phyloP scores from a whole-genome alignment of 2,113 vertebrate genomes.

The Psilopsiagon aymara region DNA sequence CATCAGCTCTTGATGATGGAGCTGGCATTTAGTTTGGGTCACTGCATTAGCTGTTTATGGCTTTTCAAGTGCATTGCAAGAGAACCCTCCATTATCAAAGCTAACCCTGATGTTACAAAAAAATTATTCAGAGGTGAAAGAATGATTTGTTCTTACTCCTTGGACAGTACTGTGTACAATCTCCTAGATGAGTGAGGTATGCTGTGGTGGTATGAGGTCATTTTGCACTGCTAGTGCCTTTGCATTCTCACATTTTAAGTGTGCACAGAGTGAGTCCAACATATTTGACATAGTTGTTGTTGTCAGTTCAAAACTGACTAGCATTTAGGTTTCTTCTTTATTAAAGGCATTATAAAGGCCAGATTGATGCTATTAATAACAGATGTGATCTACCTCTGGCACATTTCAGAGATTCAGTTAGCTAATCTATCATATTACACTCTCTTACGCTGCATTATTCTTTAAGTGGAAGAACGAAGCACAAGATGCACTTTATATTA shows the following conservation, averaged over 20 bases:
- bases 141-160: background rate
- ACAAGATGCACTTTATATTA: background rate
- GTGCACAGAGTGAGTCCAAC: background rate
- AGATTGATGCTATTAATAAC: conserved; percentile 6
- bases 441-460: background rate
- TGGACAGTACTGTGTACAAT: background rate
- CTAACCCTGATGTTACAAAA: background rate
- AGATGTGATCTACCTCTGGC: background rate
- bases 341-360: background rate
- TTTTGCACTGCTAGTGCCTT: background rate
- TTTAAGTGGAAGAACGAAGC: background rate
- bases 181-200: background rate
- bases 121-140: background rate
- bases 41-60: background rate
- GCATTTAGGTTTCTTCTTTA: background rate
- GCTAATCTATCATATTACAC: background rate
- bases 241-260: background rate
- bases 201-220: background rate
- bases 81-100: background rate
- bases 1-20: background rate
- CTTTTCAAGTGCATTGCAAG: background rate
- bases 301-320: background rate
- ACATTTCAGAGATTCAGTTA: background rate
- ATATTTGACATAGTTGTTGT: background rate
- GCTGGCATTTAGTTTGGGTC: background rate